These are phyloP conservation scores for Ormyrus pomaceus DNA, from an alignment of 2,888 invertebrate genomes.

Conservation along the genomic window DNA sequence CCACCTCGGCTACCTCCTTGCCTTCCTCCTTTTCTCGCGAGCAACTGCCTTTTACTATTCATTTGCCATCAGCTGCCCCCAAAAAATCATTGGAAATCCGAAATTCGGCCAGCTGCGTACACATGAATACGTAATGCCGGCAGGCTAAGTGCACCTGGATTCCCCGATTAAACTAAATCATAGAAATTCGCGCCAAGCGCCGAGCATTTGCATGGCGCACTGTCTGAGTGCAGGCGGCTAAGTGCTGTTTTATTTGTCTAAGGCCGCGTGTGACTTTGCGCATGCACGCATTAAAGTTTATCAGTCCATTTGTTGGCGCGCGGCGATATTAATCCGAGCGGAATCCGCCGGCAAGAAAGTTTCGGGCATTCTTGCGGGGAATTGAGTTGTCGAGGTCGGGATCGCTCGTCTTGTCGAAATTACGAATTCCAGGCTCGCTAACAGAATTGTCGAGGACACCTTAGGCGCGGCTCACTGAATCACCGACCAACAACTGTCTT, in stretches of 20 bases:
- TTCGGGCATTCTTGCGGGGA: slow-evolving; percentile 2
- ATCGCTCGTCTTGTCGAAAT: slow-evolving; percentile 44
- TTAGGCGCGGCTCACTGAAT: slow-evolving; percentile 44
- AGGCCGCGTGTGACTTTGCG: slow-evolving; percentile 57
- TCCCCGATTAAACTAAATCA: slow-evolving; percentile 64
- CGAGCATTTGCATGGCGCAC: background rate
- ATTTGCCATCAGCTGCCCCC: slow-evolving; percentile 17
- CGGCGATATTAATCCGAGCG: background rate
- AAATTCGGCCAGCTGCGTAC: background rate
- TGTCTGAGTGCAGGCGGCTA: slow-evolving; percentile 69
- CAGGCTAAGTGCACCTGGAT: slow-evolving; percentile 43
- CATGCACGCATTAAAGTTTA: slow-evolving; percentile 19
- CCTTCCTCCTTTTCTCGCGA: background rate
- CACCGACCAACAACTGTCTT: slow-evolving; percentile 66
- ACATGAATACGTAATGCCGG: background rate
- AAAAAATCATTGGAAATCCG: slow-evolving; percentile 26
- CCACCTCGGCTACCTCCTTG: slow-evolving; percentile 45
- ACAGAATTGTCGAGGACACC: slow-evolving; percentile 43
- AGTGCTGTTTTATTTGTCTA: slow-evolving; percentile 75
- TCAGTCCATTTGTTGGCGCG: slow-evolving; percentile 6
- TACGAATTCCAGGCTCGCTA: slow-evolving; percentile 48
- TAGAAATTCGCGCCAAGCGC: slow-evolving; percentile 59
- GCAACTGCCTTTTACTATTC: slow-evolving; percentile 15
- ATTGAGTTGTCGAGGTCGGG: slow-evolving; percentile 36
- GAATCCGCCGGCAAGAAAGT: slow-evolving; percentile 1